Evolutionary conservation across 2,113 vertebrate genomes (phyloP), one percentile per base, ranked within the genome.

Genomic region (Lutjanus erythropterus): DNA sequence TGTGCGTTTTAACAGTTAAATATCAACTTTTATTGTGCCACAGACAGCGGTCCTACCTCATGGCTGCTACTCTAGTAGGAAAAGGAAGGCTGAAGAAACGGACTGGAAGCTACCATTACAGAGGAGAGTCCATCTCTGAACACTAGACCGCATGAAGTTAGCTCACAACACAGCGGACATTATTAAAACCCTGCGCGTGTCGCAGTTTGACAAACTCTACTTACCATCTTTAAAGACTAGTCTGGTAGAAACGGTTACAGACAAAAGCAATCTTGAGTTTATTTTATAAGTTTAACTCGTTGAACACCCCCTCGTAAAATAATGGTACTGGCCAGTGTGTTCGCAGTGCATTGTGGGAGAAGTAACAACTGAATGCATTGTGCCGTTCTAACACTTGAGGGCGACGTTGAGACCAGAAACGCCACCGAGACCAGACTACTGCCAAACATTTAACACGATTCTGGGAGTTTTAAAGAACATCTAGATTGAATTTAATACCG

Each of bases 21-120:
- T 42, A 3, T 0, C 3, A 16, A 61, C 25, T 92, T 93, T 61
- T 71, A 10, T 2, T 18, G 3, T 18, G 65, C 62, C 64, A 8
- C 19, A 16, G 10, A 18, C 10, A 0, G 1, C 0, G 9, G 0
- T 41, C 94, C 86, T 94, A 96, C 95, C 95, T 96, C 95, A 95
- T 96, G 94, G 93, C 94, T 93, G 93, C 94, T 90, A 90, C 89
- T 92, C 91, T 88, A 84, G 80, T 77, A 88, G 94, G 85, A 91
- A 95, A 96, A 96, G 92, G 93, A 93, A 92, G 87, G 73, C 18
- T 75, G 0, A 27, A 50, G 59, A 35, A 29, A 21, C 62, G 5
- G 15, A 19, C 60, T 0, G 89, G 95, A 83, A 53, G 9, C 33
- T 94, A 94, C 94, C 94, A 95, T 87, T 93, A 84, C 55, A 74